Base-by-base conservation (phyloP, 2,888 invertebrate species). In the Mantis religiosa region DNA sequence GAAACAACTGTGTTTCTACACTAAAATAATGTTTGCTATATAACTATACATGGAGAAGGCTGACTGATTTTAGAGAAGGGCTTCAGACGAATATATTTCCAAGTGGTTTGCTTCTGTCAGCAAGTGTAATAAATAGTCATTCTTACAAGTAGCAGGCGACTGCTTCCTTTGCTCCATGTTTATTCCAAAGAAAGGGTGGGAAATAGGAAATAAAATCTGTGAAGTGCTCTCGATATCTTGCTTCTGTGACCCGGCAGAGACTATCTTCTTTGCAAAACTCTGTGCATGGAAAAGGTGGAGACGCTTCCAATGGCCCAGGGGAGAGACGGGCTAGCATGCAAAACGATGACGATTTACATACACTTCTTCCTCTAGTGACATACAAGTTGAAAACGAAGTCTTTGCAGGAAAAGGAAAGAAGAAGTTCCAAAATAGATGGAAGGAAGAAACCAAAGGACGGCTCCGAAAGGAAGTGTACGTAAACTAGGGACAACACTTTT, bases 241-340 rank as follows among this genome's bases (percentile, higher is more conserved):
- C 54, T 25, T 71, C 4, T 71, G 20, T 71, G 54, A 71, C 54
- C 54, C 41, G 84, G 27, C 27, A n/a, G 84, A 27, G 82, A 34
- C 87, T n/a, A 87, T 87, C 87, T 71, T 71, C 54, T 28, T 28
- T 82, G 28, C 28, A 30, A 87, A 87, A 30, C 82, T 30, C 81
- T 71, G n/a, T 82, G 87, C 87, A 87, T 87, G 81, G 82, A 87
- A 87, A 87, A 87, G 34, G 87, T 87, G 87, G 87, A 87, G 87
- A 87, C 87, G 30, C 25, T 47, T 85, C 54, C 54, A 15, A 54
- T 54, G 54, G 54, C 54, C 54, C 54, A 71, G 34, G 81, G 81
- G 81, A 87, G 82, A 30, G 87, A 81, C 34, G 81, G 28, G 85
- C 27, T 27, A 84, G 84, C 41, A 28, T 41, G 84, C 84, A 28